Evolutionary conservation across 2,797 vertebrate species (phyloP).

Genomic region (Coendou prehensilis): DNA sequence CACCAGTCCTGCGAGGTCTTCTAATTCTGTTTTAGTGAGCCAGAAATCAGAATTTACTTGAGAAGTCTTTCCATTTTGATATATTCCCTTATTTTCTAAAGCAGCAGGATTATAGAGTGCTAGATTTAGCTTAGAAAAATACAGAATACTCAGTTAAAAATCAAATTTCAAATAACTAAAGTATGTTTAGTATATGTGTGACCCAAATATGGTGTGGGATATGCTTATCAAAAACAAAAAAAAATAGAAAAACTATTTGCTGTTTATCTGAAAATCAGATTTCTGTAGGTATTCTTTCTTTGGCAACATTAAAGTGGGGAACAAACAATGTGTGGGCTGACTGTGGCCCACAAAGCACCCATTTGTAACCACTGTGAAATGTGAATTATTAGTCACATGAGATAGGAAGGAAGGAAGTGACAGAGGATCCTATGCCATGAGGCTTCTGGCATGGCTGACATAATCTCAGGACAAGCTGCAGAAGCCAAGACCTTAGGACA

Average conservation of each 20-base stretch:
- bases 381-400: neutral
- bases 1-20: neutral
- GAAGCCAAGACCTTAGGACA: neutral
- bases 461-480: neutral
- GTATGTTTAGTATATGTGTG: neutral
- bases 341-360: neutral
- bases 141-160: neutral
- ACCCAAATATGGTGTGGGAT: neutral
- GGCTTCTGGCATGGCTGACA: neutral
- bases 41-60: neutral
- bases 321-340: neutral
- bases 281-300: slow-evolving; percentile 9
- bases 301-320: neutral
- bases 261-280: slow-evolving; percentile 37
- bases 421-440: neutral
- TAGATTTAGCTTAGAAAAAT: slow-evolving; percentile 30
- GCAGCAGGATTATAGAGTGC: neutral
- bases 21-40: neutral
- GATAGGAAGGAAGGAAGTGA: neutral
- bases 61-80: neutral
- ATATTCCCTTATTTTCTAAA: slow-evolving; percentile 43
- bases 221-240: neutral
- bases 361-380: neutral
- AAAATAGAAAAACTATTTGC: neutral
- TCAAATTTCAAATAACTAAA: slow-evolving; percentile 45